These are phyloP conservation scores for Alethe diademata DNA, from an alignment of 2,113 vertebrate genomes.

Conservation along the genomic window DNA sequence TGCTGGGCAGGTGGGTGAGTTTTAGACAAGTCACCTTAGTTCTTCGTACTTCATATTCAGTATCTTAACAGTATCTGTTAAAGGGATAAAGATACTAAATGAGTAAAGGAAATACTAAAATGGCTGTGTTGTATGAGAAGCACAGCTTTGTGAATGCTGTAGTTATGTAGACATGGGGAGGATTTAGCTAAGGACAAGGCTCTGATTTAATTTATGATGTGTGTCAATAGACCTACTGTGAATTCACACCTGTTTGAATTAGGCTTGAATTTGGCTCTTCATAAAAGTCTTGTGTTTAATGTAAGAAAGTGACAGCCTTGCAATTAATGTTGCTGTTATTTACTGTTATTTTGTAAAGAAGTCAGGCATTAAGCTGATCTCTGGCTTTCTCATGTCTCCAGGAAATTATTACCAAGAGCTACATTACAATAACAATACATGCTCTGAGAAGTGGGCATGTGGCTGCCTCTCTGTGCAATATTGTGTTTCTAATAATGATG, in stretches of 20 bases:
- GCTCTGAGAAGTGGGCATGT: background rate
- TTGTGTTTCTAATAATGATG: background rate
- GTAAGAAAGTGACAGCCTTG: background rate
- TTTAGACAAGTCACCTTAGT: background rate
- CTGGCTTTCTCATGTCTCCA: constrained; percentile 1
- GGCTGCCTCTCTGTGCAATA: background rate
- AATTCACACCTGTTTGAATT: constrained; percentile 49
- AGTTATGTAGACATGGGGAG: background rate
- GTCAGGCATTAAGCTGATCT: background rate
- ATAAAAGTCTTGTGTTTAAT: background rate
- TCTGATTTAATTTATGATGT: background rate
- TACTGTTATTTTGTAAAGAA: constrained; percentile 49
- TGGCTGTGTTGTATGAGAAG: background rate
- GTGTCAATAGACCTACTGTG: constrained; percentile 2
- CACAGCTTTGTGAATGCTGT: background rate
- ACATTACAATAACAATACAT: background rate
- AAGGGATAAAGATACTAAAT: background rate
- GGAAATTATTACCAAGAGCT: background rate
- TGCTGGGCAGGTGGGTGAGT: background rate
- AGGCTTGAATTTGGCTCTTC: background rate
- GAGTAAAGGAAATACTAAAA: background rate
- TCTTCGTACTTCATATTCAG: background rate
- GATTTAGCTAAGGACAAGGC: background rate
- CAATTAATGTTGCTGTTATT: constrained; percentile 34
- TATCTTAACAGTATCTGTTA: background rate